A percentile compares a stretch with the other conserved stretches of the same genome.
phyloP scores from a whole-genome alignment of 2,113 vertebrate genomes.

The Daboia siamensis region DNA sequence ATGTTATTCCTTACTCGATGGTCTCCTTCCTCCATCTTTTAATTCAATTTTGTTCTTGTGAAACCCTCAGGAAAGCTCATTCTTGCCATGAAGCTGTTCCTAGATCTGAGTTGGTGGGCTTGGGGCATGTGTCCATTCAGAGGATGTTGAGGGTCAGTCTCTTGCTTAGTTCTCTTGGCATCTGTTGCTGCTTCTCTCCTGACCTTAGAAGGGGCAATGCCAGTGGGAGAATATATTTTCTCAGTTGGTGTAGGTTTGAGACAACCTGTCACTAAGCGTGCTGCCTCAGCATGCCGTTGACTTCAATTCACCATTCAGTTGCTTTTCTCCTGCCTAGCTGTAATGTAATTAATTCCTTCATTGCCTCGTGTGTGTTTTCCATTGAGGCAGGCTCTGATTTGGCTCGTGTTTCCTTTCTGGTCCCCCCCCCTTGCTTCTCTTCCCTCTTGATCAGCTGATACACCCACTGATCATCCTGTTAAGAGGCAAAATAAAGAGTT shows the following conservation, averaged over 20 bases:
- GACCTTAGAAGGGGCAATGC: not conserved
- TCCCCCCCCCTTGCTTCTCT: not conserved
- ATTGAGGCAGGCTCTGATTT: slow-evolving; percentile 23
- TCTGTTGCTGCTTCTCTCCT: not conserved
- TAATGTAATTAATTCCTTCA: slow-evolving; percentile 18
- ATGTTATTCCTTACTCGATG: not conserved
- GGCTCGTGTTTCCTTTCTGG: slow-evolving; percentile 27
- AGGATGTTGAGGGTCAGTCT: not conserved
- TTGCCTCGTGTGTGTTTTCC: not conserved
- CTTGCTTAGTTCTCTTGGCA: not conserved
- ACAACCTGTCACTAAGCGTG: not conserved
- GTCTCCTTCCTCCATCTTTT: not conserved
- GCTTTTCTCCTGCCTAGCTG: not conserved
- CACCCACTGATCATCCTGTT: slow-evolving; percentile 51
- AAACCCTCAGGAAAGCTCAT: not conserved
- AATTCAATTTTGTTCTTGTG: not conserved
- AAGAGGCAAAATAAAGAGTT: slow-evolving; percentile 55
- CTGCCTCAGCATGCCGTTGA: not conserved
- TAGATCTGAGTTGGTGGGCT: not conserved
- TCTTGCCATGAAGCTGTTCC: not conserved
- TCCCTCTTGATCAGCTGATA: slow-evolving; percentile 29
- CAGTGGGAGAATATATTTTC: not conserved
- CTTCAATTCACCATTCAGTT: not conserved
- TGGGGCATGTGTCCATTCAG: not conserved
- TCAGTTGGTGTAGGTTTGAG: not conserved